Conservation (phyloP, 2,797 vertebrate genomes). For the Pygocentrus nattereri region DNA sequence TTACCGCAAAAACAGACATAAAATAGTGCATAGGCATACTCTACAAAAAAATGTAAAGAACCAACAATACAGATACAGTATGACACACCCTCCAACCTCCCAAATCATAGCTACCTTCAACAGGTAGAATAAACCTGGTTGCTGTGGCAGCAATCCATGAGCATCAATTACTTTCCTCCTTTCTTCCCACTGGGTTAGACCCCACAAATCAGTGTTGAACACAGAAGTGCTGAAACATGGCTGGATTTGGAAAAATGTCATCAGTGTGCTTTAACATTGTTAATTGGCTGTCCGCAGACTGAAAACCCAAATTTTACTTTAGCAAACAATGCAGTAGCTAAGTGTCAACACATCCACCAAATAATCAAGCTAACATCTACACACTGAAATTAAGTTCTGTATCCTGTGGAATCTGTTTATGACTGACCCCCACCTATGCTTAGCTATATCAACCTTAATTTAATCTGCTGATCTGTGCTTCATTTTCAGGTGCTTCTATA, state of each 20-base stretch:
- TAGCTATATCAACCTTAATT: slow-evolving; percentile 4
- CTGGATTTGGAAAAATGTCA: slow-evolving; percentile 6
- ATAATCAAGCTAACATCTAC: background rate
- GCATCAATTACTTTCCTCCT: slow-evolving; percentile 1
- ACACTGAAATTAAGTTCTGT: background rate
- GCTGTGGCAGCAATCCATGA: background rate
- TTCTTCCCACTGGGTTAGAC: background rate
- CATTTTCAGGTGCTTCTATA: slow-evolving; percentile 4
- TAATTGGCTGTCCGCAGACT: background rate
- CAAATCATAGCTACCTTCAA: background rate
- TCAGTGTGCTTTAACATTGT: background rate
- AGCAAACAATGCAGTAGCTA: background rate
- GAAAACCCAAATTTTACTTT: background rate
- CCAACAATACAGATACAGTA: background rate
- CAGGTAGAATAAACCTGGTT: background rate
- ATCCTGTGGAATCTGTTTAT: slow-evolving; percentile 10
- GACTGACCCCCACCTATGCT: background rate
- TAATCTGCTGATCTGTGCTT: slow-evolving; percentile 8
- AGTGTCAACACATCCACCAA: background rate
- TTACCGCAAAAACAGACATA: slow-evolving; percentile 6
- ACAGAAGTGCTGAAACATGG: too few relatives aligned
- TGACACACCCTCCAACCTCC: background rate
- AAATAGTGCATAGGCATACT: background rate
- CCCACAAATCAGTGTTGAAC: background rate
- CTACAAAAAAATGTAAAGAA: slow-evolving; percentile 10